Percentiles rank a stretch among this genome's conserved stretches.
These are phyloP conservation scores for Brachionus sp. DNA, from an alignment of 1,140 invertebrate species.

Conservation along the genomic window DNA sequence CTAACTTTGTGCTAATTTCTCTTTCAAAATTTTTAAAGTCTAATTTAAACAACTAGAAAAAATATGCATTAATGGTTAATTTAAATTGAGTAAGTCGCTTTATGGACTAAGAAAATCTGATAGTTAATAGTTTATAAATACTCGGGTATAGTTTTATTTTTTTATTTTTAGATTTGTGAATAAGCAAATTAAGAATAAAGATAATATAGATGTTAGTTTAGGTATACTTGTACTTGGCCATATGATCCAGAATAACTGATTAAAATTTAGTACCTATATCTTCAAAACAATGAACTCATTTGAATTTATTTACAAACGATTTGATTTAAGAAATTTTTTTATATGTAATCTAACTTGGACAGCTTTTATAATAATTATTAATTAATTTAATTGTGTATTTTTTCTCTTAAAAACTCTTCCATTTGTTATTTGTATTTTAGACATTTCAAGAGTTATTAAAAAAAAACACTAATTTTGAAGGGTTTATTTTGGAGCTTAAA, in stretches of 20 bases:
- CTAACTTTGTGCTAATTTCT: not conserved
- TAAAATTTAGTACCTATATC: not conserved
- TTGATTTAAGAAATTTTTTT: not conserved
- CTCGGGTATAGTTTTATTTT: not conserved
- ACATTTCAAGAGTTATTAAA: not conserved
- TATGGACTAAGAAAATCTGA: not conserved
- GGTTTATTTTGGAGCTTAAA: not conserved
- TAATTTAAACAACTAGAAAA: not conserved
- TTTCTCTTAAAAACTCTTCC: not conserved
- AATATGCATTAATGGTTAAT: not conserved
- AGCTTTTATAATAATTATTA: not conserved
- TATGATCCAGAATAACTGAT: not conserved
- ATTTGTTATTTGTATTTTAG: constrained; percentile 10
- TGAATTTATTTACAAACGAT: not conserved
- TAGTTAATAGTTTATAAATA: not conserved
- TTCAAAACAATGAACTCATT: not conserved
- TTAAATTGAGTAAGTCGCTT: not conserved
- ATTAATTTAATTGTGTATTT: not conserved
- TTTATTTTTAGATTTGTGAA: constrained; percentile 25
- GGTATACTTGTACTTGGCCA: not conserved
- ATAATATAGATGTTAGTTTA: not conserved
- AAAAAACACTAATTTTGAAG: not conserved
- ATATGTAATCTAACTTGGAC: not conserved
- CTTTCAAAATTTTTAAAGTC: not conserved
- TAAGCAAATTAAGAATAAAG: constrained; percentile 15